phyloP scores from a whole-genome alignment of 2,888 invertebrate genomes.

The Pinctada fucata region DNA sequence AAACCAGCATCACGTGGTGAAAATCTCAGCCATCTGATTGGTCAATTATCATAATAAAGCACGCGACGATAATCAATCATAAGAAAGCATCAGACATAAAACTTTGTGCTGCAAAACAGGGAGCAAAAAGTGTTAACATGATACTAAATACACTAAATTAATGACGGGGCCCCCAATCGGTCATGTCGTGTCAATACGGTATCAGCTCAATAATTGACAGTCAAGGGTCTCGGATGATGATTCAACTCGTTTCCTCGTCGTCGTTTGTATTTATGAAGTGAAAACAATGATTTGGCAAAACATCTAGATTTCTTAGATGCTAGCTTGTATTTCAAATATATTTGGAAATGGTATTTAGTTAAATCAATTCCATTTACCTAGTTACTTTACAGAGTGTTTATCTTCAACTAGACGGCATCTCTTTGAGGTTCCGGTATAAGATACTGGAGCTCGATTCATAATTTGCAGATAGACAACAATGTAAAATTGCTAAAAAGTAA shows the following conservation, averaged over 20 bases:
- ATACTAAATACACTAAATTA: slow-evolving; percentile 8
- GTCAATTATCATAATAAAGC: slow-evolving; percentile 14
- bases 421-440: too few species aligned
- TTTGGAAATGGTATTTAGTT: background rate
- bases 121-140: slow-evolving; percentile 10
- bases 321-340: background rate
- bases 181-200: slow-evolving; percentile 15
- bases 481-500: too few species aligned
- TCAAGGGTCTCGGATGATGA: background rate
- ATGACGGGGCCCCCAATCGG: background rate
- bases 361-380: background rate
- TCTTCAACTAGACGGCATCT: too few species aligned
- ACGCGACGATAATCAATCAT: slow-evolving; percentile 28
- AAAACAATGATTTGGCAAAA: slow-evolving; percentile 4
- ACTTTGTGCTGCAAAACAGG: background rate
- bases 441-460: too few species aligned
- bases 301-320: background rate
- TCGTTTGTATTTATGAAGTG: background rate
- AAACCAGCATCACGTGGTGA: background rate
- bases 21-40: slow-evolving; percentile 14
- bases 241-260: slow-evolving; percentile 8
- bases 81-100: slow-evolving; percentile 10
- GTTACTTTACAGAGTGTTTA: background rate
- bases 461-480: too few species aligned
- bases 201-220: slow-evolving; percentile 1